phyloP scores from a whole-genome alignment of 2,888 invertebrate genomes.

The Troides oblongomaculatus region DNA sequence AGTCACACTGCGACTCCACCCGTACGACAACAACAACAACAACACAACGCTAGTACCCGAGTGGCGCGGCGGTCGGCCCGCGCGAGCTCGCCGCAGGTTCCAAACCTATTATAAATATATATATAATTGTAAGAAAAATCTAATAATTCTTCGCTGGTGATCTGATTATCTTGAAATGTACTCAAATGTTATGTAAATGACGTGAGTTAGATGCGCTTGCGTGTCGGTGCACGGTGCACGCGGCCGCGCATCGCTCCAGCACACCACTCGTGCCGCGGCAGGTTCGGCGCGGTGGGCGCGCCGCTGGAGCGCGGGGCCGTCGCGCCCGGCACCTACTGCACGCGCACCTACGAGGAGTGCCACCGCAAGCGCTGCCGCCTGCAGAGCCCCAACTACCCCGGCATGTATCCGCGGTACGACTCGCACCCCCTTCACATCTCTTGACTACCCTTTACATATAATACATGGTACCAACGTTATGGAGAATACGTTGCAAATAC shows the following conservation, averaged over 20 bases:
- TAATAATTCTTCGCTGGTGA: no score
- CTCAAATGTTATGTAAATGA: background rate
- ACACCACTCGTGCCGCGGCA: conserved; percentile 31
- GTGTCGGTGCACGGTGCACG: background rate
- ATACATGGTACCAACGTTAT: no score
- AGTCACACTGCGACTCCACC: no score
- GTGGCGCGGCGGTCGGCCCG: background rate
- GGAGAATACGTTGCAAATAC: no score
- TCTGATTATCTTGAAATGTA: background rate
- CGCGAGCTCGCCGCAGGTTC: background rate
- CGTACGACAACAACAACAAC: no score
- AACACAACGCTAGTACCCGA: background rate
- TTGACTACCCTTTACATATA: no score
- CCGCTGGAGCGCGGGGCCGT: conserved; percentile 91
- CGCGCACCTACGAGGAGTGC: conserved; percentile 91
- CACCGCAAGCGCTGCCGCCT: conserved; percentile 91
- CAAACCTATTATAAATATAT: no score
- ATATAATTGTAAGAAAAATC: no score
- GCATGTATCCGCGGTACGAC: conserved; percentile 85
- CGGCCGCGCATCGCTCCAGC: background rate
- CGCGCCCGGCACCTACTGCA: conserved; percentile 91
- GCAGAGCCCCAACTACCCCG: conserved; percentile 95
- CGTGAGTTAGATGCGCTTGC: background rate
- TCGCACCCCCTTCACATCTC: no score
- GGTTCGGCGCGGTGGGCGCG: conserved; percentile 87